Evolutionary conservation across 2,797 vertebrate species (phyloP).

Genomic region (Limnodromus scolopaceus): DNA sequence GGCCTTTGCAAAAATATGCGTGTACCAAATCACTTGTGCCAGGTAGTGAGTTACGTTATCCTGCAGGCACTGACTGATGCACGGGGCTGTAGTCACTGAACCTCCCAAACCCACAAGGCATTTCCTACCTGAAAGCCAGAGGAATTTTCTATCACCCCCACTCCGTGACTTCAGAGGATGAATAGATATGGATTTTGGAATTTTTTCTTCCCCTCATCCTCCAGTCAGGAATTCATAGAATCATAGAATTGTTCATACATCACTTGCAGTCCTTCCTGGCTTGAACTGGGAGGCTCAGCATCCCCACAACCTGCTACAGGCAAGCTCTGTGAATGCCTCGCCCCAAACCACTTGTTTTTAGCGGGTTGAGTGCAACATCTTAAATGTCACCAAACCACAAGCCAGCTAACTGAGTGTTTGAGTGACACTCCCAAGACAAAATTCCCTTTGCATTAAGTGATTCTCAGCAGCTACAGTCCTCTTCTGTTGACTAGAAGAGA

Average conservation of each 20-base stretch:
- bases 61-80: background rate
- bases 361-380: background rate
- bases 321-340: background rate
- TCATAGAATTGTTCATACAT: background rate
- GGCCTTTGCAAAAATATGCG: background rate
- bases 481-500: background rate
- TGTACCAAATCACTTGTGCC: background rate
- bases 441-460: background rate
- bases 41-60: rapidly evolving
- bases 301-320: background rate
- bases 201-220: background rate
- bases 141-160: background rate
- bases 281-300: background rate
- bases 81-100: background rate
- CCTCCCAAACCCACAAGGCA: background rate
- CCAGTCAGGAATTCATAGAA: background rate
- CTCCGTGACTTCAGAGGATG: background rate
- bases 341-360: background rate
- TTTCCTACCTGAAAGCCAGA: background rate
- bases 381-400: background rate
- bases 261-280: background rate
- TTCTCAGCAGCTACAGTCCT: background rate
- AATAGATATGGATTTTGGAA: background rate
- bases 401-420: background rate
- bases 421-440: background rate